Evolutionary conservation across 2,113 vertebrate genomes (phyloP).

Genomic region (Nerophis ophidion): DNA sequence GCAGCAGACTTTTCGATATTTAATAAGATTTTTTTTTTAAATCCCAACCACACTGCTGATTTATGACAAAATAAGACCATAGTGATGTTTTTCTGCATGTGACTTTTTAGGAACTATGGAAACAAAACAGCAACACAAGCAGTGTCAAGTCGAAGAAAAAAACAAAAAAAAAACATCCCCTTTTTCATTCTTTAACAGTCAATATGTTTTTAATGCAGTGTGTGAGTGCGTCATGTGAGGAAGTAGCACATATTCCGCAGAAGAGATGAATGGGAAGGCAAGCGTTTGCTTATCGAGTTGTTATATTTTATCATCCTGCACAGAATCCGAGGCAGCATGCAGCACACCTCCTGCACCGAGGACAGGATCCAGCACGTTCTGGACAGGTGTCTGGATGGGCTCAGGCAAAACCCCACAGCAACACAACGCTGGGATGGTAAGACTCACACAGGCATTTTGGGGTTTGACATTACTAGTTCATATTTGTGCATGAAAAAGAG

Average conservation of each 20-base stretch:
- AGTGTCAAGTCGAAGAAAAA: background rate
- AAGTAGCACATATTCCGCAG: conserved; percentile 21
- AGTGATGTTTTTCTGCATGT: background rate
- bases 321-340: conserved; percentile 89
- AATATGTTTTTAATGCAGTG: conserved; percentile 36
- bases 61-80: background rate
- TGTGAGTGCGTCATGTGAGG: conserved; percentile 1
- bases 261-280: conserved; percentile 5
- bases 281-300: background rate
- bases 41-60: background rate
- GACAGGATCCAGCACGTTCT: conserved; percentile 95
- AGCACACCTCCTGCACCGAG: conserved; percentile 95
- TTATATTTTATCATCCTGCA: background rate
- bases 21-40: too few species aligned
- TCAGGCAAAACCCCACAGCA: conserved; percentile 71
- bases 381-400: conserved; percentile 87
- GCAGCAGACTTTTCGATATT: too few species aligned
- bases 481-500: background rate
- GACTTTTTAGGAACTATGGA: conserved; percentile 17
- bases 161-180: conserved; percentile 2
- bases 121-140: conserved; percentile 24
- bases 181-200: conserved; percentile 12
- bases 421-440: conserved; percentile 85
- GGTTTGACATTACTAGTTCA: background rate
- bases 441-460: conserved; percentile 19